Base-by-base conservation (phyloP, 2,888 invertebrate genomes). In the Agrilus mali region DNA sequence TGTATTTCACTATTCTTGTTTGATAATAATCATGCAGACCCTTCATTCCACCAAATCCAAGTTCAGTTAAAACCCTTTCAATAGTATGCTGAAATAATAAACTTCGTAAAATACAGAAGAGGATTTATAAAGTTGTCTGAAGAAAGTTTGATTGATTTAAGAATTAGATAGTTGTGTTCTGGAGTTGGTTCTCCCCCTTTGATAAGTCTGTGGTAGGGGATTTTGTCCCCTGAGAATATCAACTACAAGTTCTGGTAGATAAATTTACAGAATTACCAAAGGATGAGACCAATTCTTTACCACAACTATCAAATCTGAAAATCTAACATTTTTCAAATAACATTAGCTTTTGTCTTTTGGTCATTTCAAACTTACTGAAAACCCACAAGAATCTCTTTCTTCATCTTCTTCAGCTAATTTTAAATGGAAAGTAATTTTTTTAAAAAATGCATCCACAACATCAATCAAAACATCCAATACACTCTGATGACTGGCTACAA, bases 1-100 rank as follows among this genome's bases (percentile, higher is more conserved):
- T 50, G 45, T 67, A 67, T 40, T 64, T 65, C 14, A 66, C 47
- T 4, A 66, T 58, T 47, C 66, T 52, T 31, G 52, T 53, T 52
- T 75, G 72, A 55, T 79, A 79, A 60, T 74, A 79, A 53, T 74
- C 70, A 50, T 76, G 71, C 14, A 80, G 56, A 4, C 67, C 69
- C 37, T 64, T 61, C 6, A 75, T 65, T 16, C 77, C 75, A 32
- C 78, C 79, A 31, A 78, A 56, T 2, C 77, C 77, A 53, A 74
- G 69, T 60, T 80, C 78, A 38, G 71, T 65, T 36, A 78, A 66
- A 14, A 77, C 75, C 55, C 74, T 68, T 54, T 79, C 78, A 53
- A 77, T 61, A 15, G 70, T 67, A 60, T 78, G 74, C 78, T 79
- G 49, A n/a, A 55, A 55, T 45, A 42, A 44, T 43, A 34, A 27